Evolutionary conservation across 2,888 invertebrate species (phyloP).

Genomic region (Caenorhabditis becei): DNA sequence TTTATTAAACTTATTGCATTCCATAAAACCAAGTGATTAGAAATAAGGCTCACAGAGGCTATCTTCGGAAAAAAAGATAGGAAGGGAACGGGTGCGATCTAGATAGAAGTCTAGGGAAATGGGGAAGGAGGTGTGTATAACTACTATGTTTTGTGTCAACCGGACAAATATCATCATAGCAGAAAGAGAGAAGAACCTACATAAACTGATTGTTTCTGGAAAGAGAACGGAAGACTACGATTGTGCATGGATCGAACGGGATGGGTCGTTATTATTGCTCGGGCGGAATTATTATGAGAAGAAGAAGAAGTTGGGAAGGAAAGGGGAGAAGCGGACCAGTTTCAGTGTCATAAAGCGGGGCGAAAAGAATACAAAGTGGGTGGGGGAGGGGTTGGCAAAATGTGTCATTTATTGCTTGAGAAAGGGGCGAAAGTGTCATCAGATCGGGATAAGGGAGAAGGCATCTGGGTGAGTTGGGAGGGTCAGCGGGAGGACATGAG

Average conservation of each 20-base stretch:
- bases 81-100: slow-evolving; percentile 4
- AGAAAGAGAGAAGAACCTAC: slow-evolving; percentile 10
- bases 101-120: slow-evolving; percentile 25
- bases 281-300: slow-evolving; percentile 13
- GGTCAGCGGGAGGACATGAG: slow-evolving; percentile 32
- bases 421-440: background rate
- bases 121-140: background rate
- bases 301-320: background rate
- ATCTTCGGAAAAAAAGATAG: slow-evolving; percentile 13
- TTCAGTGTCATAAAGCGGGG: slow-evolving; percentile 54
- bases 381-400: slow-evolving; percentile 3
- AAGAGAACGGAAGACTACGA: background rate
- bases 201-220: slow-evolving; percentile 14
- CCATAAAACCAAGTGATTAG: slow-evolving; percentile 29
- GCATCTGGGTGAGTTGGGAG: slow-evolving; percentile 26
- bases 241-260: slow-evolving; percentile 20
- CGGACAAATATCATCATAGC: slow-evolving; percentile 28
- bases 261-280: slow-evolving; percentile 19
- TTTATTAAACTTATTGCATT: slow-evolving; percentile 17
- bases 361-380: slow-evolving; percentile 18
- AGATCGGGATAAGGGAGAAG: slow-evolving; percentile 34
- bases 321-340: slow-evolving; percentile 33
- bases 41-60: slow-evolving; percentile 38
- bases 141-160: slow-evolving; percentile 31
- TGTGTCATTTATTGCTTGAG: slow-evolving; percentile 3